phyloP scores from a whole-genome alignment of 2,113 vertebrate species.

The Euleptes europaea region DNA sequence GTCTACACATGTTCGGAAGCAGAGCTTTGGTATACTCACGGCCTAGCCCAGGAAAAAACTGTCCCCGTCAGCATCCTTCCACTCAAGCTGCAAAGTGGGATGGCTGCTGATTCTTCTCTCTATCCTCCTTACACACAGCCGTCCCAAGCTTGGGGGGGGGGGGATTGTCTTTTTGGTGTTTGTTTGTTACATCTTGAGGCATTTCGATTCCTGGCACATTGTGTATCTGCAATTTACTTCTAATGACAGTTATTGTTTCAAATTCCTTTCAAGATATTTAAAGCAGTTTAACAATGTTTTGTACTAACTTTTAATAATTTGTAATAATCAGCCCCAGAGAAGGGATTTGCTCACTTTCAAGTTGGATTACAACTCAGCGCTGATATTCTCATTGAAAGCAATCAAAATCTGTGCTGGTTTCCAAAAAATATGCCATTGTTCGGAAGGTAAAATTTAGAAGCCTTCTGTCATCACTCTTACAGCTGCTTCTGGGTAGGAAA shows the following conservation, averaged over 20 bases:
- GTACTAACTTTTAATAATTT: conserved; percentile 31
- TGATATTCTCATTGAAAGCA: conserved; percentile 16
- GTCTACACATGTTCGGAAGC: background rate
- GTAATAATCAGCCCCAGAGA: background rate
- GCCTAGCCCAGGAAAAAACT: background rate
- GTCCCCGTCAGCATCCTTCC: background rate
- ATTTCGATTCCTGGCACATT: background rate
- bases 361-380: conserved; percentile 9
- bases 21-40: too few relatives aligned
- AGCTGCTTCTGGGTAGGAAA: conserved; percentile 2
- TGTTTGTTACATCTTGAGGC: conserved; percentile 10
- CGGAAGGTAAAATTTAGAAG: conserved; percentile 14
- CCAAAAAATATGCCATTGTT: conserved; percentile 14
- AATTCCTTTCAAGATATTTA: conserved; percentile 17
- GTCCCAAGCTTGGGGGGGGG: background rate
- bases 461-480: conserved; percentile 22
- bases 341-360: conserved; percentile 6
- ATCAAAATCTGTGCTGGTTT: conserved; percentile 1
- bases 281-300: conserved; percentile 34
- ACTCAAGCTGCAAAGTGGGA: background rate
- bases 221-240: conserved; percentile 12
- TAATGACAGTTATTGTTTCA: conserved; percentile 23
- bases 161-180: background rate
- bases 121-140: fast-evolving
- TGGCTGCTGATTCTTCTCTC: background rate